Conservation (phyloP, 2,113 vertebrate species). For the Eulemur rufifrons region DNA sequence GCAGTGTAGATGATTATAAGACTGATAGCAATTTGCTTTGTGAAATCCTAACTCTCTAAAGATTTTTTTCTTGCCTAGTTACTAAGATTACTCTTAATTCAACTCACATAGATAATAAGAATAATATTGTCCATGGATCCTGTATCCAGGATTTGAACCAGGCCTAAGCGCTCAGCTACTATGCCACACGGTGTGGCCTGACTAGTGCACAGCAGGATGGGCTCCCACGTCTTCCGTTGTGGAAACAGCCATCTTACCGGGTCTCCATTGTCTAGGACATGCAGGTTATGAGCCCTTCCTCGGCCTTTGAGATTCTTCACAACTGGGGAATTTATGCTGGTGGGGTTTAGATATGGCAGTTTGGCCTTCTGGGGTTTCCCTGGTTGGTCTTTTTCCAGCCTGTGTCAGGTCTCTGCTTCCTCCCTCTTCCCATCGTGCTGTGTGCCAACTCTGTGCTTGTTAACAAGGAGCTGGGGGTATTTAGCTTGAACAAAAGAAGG, state of each 20-base stretch:
- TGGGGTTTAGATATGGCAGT: not conserved
- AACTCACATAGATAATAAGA: not conserved
- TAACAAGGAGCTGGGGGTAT: not conserved
- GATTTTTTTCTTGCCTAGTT: not conserved
- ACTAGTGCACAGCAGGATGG: not conserved
- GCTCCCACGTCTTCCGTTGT: not conserved
- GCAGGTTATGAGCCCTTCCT: not conserved
- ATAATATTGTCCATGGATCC: not conserved
- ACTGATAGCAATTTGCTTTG: not conserved
- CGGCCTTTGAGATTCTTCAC: not conserved
- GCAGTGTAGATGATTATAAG: not conserved
- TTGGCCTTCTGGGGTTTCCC: not conserved
- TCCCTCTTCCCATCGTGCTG: not conserved
- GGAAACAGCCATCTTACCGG: not conserved
- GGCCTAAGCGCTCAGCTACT: not conserved
- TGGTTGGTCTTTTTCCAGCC: not conserved
- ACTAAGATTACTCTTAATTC: not conserved
- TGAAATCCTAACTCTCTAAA: not conserved
- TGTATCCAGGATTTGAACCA: not conserved
- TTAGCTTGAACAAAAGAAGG: not conserved
- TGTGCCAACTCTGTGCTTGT: not conserved
- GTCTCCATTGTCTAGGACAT: not conserved
- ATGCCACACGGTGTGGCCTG: not conserved
- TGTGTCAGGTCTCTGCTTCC: not conserved
- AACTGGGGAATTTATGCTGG: not conserved